These are phyloP conservation scores for Trichonephila clavipes DNA, from an alignment of 1,140 invertebrate species.

Conservation along the genomic window DNA sequence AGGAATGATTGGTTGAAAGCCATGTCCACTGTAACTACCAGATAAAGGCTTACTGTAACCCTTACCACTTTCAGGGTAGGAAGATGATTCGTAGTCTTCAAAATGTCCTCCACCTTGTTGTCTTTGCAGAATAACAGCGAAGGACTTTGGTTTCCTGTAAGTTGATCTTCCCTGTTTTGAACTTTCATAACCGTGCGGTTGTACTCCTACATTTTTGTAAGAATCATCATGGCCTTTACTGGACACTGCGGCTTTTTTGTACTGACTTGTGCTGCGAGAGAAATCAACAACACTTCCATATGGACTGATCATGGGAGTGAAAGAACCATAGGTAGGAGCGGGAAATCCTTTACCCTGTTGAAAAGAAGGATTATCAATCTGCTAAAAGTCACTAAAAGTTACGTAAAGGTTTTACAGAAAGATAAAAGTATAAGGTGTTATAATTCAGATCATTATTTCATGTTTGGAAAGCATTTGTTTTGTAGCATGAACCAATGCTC, in stretches of 20 bases:
- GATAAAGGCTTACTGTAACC: not conserved
- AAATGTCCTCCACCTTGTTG: not conserved
- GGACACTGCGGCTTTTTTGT: not conserved
- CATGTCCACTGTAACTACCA: not conserved
- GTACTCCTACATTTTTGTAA: not conserved
- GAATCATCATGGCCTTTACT: not conserved
- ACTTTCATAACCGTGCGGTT: not conserved
- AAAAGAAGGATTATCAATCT: not conserved
- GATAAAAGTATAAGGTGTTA: no score
- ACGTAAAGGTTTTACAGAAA: not conserved
- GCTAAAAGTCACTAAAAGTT: not conserved
- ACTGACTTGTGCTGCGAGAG: not conserved
- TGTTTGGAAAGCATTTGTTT: no score
- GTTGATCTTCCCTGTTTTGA: not conserved
- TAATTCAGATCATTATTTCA: no score
- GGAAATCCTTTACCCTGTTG: conserved; percentile 41
- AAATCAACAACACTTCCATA: conserved; percentile 9
- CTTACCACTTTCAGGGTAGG: not conserved
- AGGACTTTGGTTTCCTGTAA: conserved; percentile 24
- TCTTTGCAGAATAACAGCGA: conserved; percentile 50
- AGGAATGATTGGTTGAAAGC: conserved; percentile 11
- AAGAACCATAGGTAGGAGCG: not conserved
- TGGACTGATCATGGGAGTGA: not conserved
- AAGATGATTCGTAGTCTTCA: not conserved
- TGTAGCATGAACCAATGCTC: no score